A percentile compares a stretch with the other conserved stretches of the same genome.
phyloP scores from a whole-genome alignment of 2,113 vertebrate genomes.

The Ovibos moschatus region DNA sequence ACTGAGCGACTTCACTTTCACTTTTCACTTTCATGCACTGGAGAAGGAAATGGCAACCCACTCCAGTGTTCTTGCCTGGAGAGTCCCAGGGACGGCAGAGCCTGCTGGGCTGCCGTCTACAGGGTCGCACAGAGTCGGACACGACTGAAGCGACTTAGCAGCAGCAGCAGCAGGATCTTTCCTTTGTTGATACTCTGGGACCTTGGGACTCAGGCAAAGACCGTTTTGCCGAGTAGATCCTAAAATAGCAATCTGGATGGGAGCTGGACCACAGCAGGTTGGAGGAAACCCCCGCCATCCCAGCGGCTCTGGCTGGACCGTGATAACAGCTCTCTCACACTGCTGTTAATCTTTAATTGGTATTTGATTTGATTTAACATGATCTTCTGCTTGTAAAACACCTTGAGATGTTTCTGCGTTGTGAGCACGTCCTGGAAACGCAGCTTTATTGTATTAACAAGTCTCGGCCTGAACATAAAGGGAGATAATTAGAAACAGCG shows the following conservation, averaged over 20 bases:
- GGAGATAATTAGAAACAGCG: slow-evolving; percentile 71
- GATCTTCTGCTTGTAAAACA: slow-evolving; percentile 74
- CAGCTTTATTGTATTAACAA: slow-evolving; percentile 69
- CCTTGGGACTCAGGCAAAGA: neutral
- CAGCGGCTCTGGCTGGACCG: neutral
- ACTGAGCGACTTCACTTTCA: too few species aligned
- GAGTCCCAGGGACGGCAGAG: too few species aligned
- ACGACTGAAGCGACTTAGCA: too few species aligned
- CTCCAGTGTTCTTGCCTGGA: too few species aligned
- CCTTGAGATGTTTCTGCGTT: slow-evolving; percentile 72
- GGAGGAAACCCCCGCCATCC: neutral
- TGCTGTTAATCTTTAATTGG: slow-evolving; percentile 68
- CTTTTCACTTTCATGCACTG: too few species aligned
- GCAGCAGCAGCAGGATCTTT: neutral
- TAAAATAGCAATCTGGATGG: neutral
- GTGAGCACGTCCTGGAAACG: slow-evolving; percentile 74
- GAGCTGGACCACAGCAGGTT: neutral
- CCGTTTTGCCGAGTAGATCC: neutral
- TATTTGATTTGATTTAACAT: slow-evolving; percentile 77
- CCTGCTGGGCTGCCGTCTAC: too few species aligned
- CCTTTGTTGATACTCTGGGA: neutral
- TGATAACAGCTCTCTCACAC: slow-evolving; percentile 28
- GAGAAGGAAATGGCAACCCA: too few species aligned
- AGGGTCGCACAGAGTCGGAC: too few species aligned
- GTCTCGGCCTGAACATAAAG: slow-evolving; percentile 70